phyloP scores from a whole-genome alignment of 2,888 invertebrate species.

The Sympetrum striolatum region DNA sequence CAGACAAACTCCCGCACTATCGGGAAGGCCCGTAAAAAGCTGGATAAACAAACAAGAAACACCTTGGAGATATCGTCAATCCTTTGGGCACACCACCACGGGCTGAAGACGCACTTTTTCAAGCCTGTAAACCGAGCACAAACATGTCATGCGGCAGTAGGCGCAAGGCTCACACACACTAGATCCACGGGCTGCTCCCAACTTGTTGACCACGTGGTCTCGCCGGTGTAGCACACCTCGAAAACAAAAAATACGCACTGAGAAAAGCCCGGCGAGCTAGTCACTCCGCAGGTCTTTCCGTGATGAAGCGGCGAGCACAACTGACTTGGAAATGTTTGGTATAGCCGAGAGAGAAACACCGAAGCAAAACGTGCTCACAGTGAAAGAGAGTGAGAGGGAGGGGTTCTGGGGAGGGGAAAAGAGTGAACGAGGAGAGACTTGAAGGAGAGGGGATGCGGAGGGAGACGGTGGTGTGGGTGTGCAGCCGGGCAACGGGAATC shows the following conservation, averaged over 20 bases:
- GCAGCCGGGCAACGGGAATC: background rate
- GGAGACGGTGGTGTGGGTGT: background rate
- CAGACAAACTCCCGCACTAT: too few species aligned
- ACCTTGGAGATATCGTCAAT: too few species aligned
- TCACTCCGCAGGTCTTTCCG: background rate
- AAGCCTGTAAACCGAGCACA: background rate
- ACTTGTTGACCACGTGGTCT: background rate
- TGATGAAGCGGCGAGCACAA: conserved; percentile 16
- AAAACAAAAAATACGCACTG: background rate
- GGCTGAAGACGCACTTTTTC: background rate
- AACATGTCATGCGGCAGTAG: background rate
- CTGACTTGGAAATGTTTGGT: background rate
- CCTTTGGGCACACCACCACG: too few species aligned
- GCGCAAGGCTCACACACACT: background rate
- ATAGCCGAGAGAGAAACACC: background rate
- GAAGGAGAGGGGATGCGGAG: background rate
- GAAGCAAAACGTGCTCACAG: conserved; percentile 31
- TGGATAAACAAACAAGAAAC: background rate
- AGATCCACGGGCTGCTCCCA: background rate
- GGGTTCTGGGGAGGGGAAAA: background rate
- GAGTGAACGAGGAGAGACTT: background rate
- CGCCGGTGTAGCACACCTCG: background rate
- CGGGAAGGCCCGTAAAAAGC: background rate
- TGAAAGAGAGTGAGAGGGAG: conserved; percentile 17
- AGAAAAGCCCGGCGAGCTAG: background rate